Evolutionary conservation across 2,888 invertebrate species (phyloP).

Genomic region (Empis stercorea): DNA sequence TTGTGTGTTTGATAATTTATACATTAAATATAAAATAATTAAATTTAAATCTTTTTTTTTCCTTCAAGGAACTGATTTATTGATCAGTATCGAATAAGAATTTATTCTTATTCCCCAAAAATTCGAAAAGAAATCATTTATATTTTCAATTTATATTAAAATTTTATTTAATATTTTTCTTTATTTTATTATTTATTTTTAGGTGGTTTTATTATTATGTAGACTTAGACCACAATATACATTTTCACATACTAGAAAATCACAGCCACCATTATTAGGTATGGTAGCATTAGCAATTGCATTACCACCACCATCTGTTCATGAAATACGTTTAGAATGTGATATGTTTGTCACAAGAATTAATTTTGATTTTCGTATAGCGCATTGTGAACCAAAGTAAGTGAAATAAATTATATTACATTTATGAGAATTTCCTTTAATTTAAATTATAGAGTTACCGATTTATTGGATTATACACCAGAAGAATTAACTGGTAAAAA

Average conservation of each 20-base stretch:
- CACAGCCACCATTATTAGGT: slow-evolving; percentile 75
- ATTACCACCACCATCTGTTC: slow-evolving; percentile 90
- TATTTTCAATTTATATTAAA: too few species aligned
- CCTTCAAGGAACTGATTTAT: slow-evolving; percentile 32
- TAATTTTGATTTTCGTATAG: slow-evolving; percentile 90
- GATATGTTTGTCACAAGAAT: slow-evolving; percentile 96
- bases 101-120: too few species aligned
- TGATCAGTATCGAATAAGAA: slow-evolving; percentile 38
- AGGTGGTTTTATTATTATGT: slow-evolving; percentile 89
- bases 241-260: slow-evolving; percentile 79
- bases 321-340: slow-evolving; percentile 87
- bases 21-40: not conserved
- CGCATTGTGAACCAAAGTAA: slow-evolving; percentile 93
- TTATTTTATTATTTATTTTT: slow-evolving; percentile 23
- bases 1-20: too few species aligned
- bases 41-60: not conserved
- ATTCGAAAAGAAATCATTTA: too few species aligned
- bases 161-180: too few species aligned
- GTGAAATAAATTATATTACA: slow-evolving; percentile 17
- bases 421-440: not conserved
- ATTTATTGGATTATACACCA: slow-evolving; percentile 81
- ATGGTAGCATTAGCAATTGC: slow-evolving; percentile 95
- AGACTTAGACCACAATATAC: slow-evolving; percentile 86
- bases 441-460: slow-evolving; percentile 59
- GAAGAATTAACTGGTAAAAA: slow-evolving; percentile 91